Evolutionary conservation across 2,797 vertebrate species (phyloP).

Genomic region (Pangasius krempfi): DNA sequence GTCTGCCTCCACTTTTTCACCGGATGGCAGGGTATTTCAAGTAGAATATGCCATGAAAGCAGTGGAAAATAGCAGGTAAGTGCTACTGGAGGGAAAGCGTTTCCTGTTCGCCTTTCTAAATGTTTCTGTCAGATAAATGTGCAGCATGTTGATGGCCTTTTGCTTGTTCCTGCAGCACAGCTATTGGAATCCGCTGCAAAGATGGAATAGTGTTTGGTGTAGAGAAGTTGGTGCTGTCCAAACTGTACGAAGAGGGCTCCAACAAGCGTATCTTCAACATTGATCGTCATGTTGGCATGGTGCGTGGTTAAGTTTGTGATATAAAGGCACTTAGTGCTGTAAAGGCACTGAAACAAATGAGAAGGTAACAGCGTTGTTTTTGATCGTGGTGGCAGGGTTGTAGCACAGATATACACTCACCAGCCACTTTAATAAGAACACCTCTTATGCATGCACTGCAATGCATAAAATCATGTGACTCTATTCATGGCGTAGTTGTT

Average conservation of each 20-base stretch:
- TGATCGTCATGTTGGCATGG: slow-evolving; percentile 96
- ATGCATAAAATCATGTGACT: neutral
- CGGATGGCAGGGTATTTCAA: slow-evolving; percentile 96
- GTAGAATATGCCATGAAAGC: slow-evolving; percentile 99
- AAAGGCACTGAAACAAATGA: neutral
- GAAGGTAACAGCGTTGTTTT: neutral
- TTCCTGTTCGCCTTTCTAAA: neutral
- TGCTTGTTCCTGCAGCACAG: slow-evolving; percentile 82
- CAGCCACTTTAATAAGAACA: neutral
- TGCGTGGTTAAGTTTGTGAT: slow-evolving; percentile 64
- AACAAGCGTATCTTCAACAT: slow-evolving; percentile 99
- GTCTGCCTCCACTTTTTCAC: slow-evolving; percentile 96
- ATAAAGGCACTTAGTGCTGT: neutral
- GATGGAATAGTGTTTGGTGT: slow-evolving; percentile 97
- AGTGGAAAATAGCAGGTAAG: slow-evolving; percentile 97
- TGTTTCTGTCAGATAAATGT: neutral
- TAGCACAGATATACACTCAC: neutral
- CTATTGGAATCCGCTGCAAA: slow-evolving; percentile 94
- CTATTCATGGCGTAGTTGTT: too few species aligned
- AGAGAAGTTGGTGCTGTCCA: slow-evolving; percentile 95
- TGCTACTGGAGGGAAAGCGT: neutral
- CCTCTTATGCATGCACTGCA: too few species aligned
- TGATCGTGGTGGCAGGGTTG: neutral
- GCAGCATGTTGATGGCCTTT: neutral
- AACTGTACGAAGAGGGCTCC: slow-evolving; percentile 96